Base-by-base conservation (phyloP, 2,888 invertebrate species). In the Lasius platythorax region DNA sequence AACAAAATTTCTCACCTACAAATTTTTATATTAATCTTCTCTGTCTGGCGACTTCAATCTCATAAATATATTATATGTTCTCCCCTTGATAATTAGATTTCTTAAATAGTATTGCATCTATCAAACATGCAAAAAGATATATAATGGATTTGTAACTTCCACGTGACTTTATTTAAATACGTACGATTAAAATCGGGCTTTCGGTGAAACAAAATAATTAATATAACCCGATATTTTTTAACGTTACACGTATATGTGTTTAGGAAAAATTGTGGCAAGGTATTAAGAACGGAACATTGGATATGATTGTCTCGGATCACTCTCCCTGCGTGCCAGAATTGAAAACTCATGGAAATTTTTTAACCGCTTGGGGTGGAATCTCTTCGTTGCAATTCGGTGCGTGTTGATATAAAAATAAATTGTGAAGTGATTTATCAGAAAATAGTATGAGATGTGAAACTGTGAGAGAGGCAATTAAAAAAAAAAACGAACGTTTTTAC, bases 281-380 rank as follows among this genome's bases (percentile, higher is more conserved):
- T 30, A 12, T 74, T 74, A 74, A 74, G 43, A 61, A 6, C 3
- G 37, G 18, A 37, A 74, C 61, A 3, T n/a, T 81, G 61, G 89
- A 91, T 63, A 85, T 90, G 92, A 88, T 93, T 15, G 92, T 92
- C 11, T 93, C 93, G 6, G 93, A 93, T 83, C 93, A 93, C 78
- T 93, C 93, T 28, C 93, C 93, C 0, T 87, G 95, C 91, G 87
- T 93, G 1, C 91, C 92, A 18, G 89, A 93, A 28, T 85, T 94
- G 3, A 92, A 92, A 74, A 95, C 92, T 30, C 95, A 96, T 68
- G 96, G 96, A 43, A 96, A 97, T 91, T 97, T 97, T 91, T 92
- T 97, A 84, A 96, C 96, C 88, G 97, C 97, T 43, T 97, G 97
- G 97, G 97, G 97, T 46, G 97, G 97, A 68, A 97, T 97, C 85